Base-by-base conservation (phyloP, 2,888 invertebrate species). In the Pristionchus fissidentatus region DNA sequence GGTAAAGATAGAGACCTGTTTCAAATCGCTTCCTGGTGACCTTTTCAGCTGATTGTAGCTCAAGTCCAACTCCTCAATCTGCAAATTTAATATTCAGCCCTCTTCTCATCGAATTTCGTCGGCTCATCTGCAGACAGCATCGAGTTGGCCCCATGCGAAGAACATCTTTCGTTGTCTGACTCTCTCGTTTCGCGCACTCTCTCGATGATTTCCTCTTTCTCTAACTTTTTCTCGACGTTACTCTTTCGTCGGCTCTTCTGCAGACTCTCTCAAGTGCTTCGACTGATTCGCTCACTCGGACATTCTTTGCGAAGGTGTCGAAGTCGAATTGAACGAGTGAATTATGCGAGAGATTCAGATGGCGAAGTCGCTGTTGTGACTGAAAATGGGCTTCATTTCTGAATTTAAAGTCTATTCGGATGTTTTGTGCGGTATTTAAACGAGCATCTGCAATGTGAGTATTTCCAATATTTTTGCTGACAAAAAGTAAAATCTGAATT, bases 51-150 rank as follows among this genome's bases (percentile, higher is more conserved):
- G n/a, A 26, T 83, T 83, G 73, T 83, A 83, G 73, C 70, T 73
- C 49, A 83, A 43, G 73, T 83, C 83, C 13, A 83, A 32, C 38
- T 83, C 83, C n/a, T 83, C 83, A 49, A 83, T 70, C 83, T 83
- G 52, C 73, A 73, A 83, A 66, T 13, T 13, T 38, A 19, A 60
- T 43, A n/a, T n/a, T n/a, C n/a, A n/a, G n/a, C n/a, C n/a, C n/a
- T n/a, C n/a, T n/a, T n/a, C n/a, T n/a, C n/a, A n/a, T n/a, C n/a
- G n/a, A n/a, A n/a, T n/a, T n/a, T n/a, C n/a, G n/a, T n/a, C n/a
- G n/a, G n/a, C n/a, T n/a, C n/a, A n/a, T n/a, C n/a, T n/a, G n/a
- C n/a, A n/a, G 35, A 32, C 38, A 35, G n/a, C 38, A 43, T 60
- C 46, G 32, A 79, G n/a, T 75, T 41, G 41, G 15, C 32, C 35